phyloP scores from a whole-genome alignment of 2,113 vertebrate genomes.

The Leptobrachium leishanense region DNA sequence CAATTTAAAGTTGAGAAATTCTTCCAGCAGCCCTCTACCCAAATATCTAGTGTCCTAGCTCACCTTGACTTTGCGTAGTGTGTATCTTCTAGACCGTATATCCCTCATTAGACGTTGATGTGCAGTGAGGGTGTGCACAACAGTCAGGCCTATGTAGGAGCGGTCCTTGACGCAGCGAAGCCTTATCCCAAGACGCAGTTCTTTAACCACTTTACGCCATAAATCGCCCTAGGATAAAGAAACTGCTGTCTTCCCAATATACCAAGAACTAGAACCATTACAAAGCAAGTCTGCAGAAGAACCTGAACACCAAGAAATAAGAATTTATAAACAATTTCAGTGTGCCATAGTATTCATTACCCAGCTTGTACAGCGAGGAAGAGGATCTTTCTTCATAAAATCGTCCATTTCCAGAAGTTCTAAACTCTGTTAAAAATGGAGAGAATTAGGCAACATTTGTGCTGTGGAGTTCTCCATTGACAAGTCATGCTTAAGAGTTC shows the following conservation, averaged over 20 bases:
- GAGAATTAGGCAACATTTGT: no score
- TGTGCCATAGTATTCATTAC: neutral
- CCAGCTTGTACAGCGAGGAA: slow-evolving; percentile 11
- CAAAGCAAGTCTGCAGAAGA: no score
- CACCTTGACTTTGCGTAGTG: slow-evolving; percentile 64
- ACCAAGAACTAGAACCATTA: no score
- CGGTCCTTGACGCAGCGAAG: slow-evolving; percentile 50
- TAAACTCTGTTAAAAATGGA: slow-evolving; percentile 2
- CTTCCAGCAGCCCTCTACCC: no score
- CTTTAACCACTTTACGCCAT: slow-evolving; percentile 57
- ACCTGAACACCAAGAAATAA: no score
- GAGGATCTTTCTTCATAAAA: neutral
- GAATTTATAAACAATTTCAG: no score
- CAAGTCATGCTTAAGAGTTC: no score
- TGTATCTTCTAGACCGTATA: slow-evolving; percentile 63
- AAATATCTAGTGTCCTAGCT: neutral
- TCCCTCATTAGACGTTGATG: slow-evolving; percentile 63
- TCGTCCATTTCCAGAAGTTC: neutral
- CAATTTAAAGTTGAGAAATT: no score
- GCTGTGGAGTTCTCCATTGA: no score
- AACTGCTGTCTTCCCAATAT: no score
- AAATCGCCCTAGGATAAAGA: slow-evolving; percentile 40
- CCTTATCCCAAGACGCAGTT: slow-evolving; percentile 58
- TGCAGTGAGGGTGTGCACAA: slow-evolving; percentile 40
- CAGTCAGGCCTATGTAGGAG: fast-evolving